These are phyloP conservation scores for Nycticorax nycticorax DNA, from an alignment of 2,113 vertebrate genomes.

Conservation along the genomic window DNA sequence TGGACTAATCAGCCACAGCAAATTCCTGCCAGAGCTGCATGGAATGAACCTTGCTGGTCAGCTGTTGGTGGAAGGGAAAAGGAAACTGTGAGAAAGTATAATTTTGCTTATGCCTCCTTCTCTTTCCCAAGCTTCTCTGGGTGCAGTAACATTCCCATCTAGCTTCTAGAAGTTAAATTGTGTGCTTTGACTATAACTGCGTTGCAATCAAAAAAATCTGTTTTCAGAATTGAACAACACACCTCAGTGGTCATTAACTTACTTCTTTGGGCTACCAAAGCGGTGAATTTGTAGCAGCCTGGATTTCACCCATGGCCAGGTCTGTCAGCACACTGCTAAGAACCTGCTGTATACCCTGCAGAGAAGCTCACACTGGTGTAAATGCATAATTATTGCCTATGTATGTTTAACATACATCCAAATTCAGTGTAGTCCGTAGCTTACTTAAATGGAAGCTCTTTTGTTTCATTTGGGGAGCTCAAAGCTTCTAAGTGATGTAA, in stretches of 20 bases:
- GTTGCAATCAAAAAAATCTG: background rate
- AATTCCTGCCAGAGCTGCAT: background rate
- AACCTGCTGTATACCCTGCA: background rate
- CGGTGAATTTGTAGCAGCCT: background rate
- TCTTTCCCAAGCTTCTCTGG: background rate
- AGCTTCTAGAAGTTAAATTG: background rate
- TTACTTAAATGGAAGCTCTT: background rate
- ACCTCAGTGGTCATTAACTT: background rate
- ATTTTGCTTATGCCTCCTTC: background rate
- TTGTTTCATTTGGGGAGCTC: background rate
- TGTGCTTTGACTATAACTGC: background rate
- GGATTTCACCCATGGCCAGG: background rate
- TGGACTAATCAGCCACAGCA: background rate
- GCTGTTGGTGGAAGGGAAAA: background rate
- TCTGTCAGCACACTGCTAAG: background rate
- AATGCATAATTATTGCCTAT: background rate
- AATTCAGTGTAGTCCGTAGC: background rate
- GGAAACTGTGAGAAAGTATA: background rate
- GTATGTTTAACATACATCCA: background rate
- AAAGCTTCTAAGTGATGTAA: background rate
- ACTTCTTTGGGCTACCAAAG: background rate
- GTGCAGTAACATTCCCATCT: background rate
- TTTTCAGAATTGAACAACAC: background rate
- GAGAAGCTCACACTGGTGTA: background rate
- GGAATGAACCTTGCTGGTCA: background rate